phyloP scores from a whole-genome alignment of 1,140 invertebrate species.

The Formica exsecta region DNA sequence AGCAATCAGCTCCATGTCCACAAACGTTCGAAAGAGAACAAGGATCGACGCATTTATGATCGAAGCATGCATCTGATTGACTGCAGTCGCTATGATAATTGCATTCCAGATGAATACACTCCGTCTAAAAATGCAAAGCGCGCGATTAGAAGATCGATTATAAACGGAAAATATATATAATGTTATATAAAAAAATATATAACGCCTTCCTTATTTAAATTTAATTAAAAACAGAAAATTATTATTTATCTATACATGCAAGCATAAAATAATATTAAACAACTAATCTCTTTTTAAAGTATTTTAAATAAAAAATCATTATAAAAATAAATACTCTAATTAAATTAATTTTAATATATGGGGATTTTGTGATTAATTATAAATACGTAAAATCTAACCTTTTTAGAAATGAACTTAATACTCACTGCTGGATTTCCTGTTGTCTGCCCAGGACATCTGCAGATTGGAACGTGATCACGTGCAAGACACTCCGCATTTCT shows the following conservation, averaged over 20 bases:
- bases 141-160: not conserved
- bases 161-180: not conserved
- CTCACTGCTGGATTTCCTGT: constrained; percentile 90
- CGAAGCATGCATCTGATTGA: constrained; percentile 90
- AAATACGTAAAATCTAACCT: not conserved
- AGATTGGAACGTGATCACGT: constrained; percentile 90
- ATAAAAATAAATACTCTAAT: not conserved
- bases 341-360: too few relatives aligned
- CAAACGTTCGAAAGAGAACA: constrained; percentile 93
- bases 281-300: not conserved
- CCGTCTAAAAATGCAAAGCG: constrained; percentile 77
- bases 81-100: constrained; percentile 92
- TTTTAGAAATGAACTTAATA: constrained; percentile 3
- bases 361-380: not conserved
- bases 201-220: too few relatives aligned
- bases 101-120: constrained; percentile 92
- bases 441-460: constrained; percentile 92
- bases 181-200: not conserved
- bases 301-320: constrained; percentile 18
- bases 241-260: not conserved
- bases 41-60: constrained; percentile 93
- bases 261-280: not conserved
- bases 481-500: constrained; percentile 91
- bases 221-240: constrained; percentile 15
- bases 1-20: constrained; percentile 92